Conservation (phyloP, 92 coral and sea anemone genomes). For the Pocillopora grandis region DNA sequence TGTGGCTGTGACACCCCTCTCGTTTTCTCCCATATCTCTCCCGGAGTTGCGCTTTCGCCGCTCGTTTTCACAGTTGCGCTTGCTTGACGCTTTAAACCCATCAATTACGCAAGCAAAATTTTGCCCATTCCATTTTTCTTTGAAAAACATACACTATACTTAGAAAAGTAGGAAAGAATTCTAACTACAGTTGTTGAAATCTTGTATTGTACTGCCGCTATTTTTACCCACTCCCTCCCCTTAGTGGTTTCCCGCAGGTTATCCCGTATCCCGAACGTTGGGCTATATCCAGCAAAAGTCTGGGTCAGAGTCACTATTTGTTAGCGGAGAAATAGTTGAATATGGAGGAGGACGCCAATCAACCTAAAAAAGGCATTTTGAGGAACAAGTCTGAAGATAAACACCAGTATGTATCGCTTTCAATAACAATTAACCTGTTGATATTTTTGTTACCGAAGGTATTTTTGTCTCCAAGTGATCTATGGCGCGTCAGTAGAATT, state of each 20-base stretch:
- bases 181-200: no score
- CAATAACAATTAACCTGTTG: background rate
- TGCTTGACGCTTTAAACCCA: no score
- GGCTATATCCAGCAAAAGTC: background rate
- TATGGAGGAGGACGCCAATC: conserved; percentile 50
- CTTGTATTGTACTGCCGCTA: no score
- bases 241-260: background rate
- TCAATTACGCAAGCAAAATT: no score
- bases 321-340: conserved; percentile 15
- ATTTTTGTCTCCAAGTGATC: background rate
- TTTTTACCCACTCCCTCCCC: background rate
- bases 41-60: no score
- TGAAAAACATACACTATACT: no score
- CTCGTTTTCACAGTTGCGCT: no score
- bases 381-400: conserved; percentile 83
- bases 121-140: no score
- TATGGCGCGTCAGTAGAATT: background rate
- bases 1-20: no score
- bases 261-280: conserved; percentile 9
- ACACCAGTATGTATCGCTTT: conserved; percentile 72
- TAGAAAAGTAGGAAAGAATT: no score
- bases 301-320: conserved; percentile 10
- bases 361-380: conserved; percentile 78
- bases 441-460: background rate
- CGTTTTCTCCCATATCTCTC: no score